Base-by-base conservation (phyloP, 2,797 vertebrate species). In the Myoxocephalus aenaeus region DNA sequence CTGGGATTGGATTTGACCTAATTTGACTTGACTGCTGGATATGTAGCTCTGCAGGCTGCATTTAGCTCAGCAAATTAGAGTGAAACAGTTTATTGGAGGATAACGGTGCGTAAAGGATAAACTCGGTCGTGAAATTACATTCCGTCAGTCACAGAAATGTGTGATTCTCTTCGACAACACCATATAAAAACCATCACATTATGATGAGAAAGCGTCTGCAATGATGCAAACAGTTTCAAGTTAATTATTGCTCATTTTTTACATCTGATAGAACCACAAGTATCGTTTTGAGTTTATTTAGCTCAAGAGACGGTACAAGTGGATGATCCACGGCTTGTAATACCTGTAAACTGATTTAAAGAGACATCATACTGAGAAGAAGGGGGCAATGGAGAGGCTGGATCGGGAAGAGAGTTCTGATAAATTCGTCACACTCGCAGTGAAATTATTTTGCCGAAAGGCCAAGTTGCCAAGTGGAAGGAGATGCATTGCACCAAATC, bases 11-110 rank as follows among this genome's bases (percentile, higher is more conserved):
- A 70, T 77, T 76, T 87, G 77, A 87, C 80, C 76, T 80, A 82
- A 89, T 87, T 79, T 65, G 74, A 86, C 65, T 79, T 36, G 79
- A 85, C 84, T 81, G 77, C 67, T 69, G 61, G 81, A 77, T 79
- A n/a, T 69, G 50, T 65, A 44, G 61, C 67, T 70, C 72, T 3
- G 20, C 62, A 5, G 67, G 75, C 51, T 46, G 69, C 53, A 18
- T 87, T 85, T 46, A 73, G 63, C 61, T 69, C 73, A 53, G 46
- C 29, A 65, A 81, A 86, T 82, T 63, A 72, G 22, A 84, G 7
- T 29, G 25, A 72, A 77, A 54, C 67, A 57, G 62, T 73, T 81
- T 51, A 70, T 53, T 72, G 67, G 70, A 70, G 80, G 79, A 86
- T 73, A 70, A 70, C 59, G 15, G 32, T 5, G 20, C 8, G 0